Evolutionary conservation across 2,888 invertebrate genomes (phyloP), one percentile per base, ranked within the genome.

Genomic region (Xestia sexstrigata): DNA sequence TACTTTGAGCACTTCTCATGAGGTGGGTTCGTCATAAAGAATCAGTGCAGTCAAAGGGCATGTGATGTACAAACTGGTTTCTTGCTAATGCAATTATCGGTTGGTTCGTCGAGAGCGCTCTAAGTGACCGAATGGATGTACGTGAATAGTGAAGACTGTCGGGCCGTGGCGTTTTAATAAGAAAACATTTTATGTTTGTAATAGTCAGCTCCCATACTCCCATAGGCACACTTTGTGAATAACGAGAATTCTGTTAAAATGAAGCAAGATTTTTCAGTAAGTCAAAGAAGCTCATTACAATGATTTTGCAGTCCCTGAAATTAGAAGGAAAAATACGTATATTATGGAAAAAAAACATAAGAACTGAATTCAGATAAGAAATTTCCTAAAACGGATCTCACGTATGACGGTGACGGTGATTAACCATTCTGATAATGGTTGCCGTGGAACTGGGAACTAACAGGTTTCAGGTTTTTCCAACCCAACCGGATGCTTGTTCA

Each of bases 11-110:
- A 76, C 80, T 82, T 90, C 90, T 89, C 89, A 89, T 89, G 91
- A 90, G 70, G 55, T 60, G 74, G 66, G 58, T 76, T 76, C 90
- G 92, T 92, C 93, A 90, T 85, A 89, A 88, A 88, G 90, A 92
- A 94, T 93, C 93, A 93, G 92, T 92, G 91, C 92, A 94, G 93
- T 92, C 92, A 92, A 93, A 93, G 93, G 92, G 93, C 93, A 91
- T 88, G 88, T 89, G 90, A 90, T 90, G 90, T 88, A 90, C 89
- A 90, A 93, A 94, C 94, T 89, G 93, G 94, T 94, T 93, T 88
- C 85, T 80, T 75, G 92, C 94, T 94, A 95, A 94, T 93, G 93
- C 91, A 94, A 94, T 95, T 94, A 94, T 93, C 93, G 91, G 85
- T 79, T 86, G 88, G 85, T 87, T 86, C 89, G 89, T 85, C 90